A percentile compares a stretch with the other conserved stretches of the same genome.
These are phyloP conservation scores for Miichthys miiuy DNA, from an alignment of 2,797 vertebrate species.

Conservation along the genomic window DNA sequence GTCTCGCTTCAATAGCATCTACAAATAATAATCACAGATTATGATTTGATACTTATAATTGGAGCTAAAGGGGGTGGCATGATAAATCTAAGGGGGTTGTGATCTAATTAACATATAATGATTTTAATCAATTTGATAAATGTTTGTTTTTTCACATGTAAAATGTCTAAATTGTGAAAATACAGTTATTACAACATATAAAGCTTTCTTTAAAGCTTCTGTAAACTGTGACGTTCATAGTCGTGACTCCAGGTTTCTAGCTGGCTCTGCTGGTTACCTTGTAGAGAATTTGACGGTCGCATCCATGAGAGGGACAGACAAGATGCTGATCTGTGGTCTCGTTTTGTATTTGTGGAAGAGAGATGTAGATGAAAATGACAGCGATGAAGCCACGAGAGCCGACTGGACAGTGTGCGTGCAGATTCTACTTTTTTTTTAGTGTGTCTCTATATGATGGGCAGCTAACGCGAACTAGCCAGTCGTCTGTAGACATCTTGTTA, in stretches of 20 bases:
- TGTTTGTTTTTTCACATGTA: too few relatives aligned
- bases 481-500: background rate
- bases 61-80: background rate
- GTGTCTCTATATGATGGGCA: background rate
- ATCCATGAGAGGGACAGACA: background rate
- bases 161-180: background rate
- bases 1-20: background rate
- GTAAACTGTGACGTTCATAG: background rate
- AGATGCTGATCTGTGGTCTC: background rate
- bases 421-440: background rate
- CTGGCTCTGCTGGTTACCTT: background rate
- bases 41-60: background rate
- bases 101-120: background rate
- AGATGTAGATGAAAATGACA: background rate
- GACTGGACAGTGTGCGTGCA: background rate
- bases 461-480: background rate
- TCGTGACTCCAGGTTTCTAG: too few relatives aligned
- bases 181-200: background rate
- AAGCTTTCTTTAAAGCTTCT: background rate
- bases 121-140: background rate
- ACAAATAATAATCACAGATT: constrained; percentile 8
- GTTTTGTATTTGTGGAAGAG: constrained; percentile 2
- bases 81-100: background rate
- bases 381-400: background rate
- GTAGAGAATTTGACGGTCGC: background rate